A percentile compares a stretch with the other conserved stretches of the same genome.
phyloP scores from a whole-genome alignment of 1,140 invertebrate species.

The Ceratosolen solmsi region DNA sequence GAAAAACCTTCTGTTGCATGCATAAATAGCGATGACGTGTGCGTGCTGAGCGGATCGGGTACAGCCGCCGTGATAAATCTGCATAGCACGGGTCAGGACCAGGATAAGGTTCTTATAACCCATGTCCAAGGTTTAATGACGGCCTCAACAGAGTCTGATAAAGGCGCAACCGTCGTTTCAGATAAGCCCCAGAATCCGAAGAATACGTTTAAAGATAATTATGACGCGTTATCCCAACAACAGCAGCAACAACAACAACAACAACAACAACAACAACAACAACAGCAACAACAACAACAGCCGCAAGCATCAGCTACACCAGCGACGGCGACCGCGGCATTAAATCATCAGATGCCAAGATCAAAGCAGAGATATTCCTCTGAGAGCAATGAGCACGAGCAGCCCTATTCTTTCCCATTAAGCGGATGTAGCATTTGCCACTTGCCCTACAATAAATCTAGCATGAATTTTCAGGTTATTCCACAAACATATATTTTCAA shows the following conservation, averaged over 20 bases:
- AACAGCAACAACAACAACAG: not conserved
- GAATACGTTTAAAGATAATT: constrained; percentile 47
- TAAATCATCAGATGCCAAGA: not conserved
- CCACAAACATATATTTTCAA: too few species aligned
- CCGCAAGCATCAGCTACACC: not conserved
- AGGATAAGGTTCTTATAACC: constrained; percentile 58
- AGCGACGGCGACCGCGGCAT: constrained; percentile 4
- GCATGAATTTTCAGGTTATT: constrained; percentile 48
- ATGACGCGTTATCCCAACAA: not conserved
- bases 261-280: not conserved
- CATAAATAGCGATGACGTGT: constrained; percentile 88
- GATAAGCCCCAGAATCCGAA: constrained; percentile 57
- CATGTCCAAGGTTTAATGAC: constrained; percentile 59
- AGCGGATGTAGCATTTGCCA: constrained; percentile 79
- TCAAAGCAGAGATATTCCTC: constrained; percentile 61
- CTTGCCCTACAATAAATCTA: constrained; percentile 82
- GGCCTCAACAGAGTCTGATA: constrained; percentile 61
- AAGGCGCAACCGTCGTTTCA: constrained; percentile 49
- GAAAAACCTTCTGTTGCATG: too few species aligned
- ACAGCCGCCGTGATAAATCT: constrained; percentile 91
- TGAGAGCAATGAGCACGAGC: constrained; percentile 66
- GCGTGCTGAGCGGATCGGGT: constrained; percentile 92
- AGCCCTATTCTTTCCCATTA: constrained; percentile 40
- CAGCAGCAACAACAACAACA: constrained; percentile 17
- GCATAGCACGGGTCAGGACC: constrained; percentile 68